Conservation (phyloP, 2,888 invertebrate species). For the Ochropacha duplaris region DNA sequence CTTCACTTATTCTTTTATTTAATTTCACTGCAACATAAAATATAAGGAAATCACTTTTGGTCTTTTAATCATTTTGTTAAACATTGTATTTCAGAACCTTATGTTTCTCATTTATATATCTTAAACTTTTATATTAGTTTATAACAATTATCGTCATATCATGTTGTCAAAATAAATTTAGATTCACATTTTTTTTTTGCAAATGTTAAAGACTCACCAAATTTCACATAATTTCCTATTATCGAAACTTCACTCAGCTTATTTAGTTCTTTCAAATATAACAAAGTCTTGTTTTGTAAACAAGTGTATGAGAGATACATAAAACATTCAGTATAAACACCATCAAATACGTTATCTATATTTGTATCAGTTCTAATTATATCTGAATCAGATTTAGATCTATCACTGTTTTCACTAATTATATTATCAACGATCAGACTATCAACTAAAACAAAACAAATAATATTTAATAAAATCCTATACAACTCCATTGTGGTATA, state of each 20-base stretch:
- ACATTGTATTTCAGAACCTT: too few relatives aligned
- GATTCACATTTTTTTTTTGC: neutral
- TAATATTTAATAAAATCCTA: conserved; percentile 34
- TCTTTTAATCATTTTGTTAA: neutral
- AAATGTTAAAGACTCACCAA: conserved; percentile 60
- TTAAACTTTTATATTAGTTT: too few relatives aligned
- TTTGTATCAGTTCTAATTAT: conserved; percentile 25
- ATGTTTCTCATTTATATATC: too few relatives aligned
- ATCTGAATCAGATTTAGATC: conserved; percentile 15
- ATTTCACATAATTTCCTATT: conserved; percentile 80
- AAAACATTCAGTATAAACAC: conserved; percentile 82
- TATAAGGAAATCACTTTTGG: neutral
- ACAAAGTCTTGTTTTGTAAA: conserved; percentile 80
- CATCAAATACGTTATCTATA: conserved; percentile 67
- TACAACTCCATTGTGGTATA: conserved; percentile 46
- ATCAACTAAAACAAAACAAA: conserved; percentile 32
- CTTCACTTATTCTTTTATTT: conserved; percentile 37
- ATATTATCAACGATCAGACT: conserved; percentile 27
- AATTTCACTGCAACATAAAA: conserved; percentile 50
- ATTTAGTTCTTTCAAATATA: conserved; percentile 81
- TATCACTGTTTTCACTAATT: conserved; percentile 12
- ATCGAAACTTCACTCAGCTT: conserved; percentile 79
- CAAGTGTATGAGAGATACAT: conserved; percentile 81
- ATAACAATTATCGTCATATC: too few relatives aligned
- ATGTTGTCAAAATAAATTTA: neutral